Evolutionary conservation across 1,140 invertebrate species (phyloP).

Genomic region (Orussus abietinus): DNA sequence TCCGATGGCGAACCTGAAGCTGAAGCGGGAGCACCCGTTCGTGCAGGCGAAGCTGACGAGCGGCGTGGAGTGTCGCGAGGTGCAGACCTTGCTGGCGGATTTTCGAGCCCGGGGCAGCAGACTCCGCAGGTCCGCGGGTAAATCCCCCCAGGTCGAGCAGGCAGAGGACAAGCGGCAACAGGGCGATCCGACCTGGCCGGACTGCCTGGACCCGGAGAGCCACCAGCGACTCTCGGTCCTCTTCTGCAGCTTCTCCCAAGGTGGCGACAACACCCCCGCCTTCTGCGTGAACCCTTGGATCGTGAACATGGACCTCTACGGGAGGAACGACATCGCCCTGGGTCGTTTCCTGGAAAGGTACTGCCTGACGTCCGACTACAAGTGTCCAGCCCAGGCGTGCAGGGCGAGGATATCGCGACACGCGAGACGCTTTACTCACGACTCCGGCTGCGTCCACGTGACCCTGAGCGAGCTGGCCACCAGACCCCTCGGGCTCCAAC

Average conservation of each 20-base stretch:
- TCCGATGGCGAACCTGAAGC: conserved; percentile 22
- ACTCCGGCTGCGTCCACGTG: conserved; percentile 70
- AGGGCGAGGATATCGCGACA: conserved; percentile 85
- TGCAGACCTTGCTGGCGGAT: conserved; percentile 74
- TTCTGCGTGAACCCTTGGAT: conserved; percentile 90
- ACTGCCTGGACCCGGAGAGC: conserved; percentile 80
- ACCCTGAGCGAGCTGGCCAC: conserved; percentile 56
- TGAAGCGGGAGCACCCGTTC: conserved; percentile 66
- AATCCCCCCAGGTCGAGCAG: conserved; percentile 31
- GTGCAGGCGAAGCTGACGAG: conserved; percentile 65
- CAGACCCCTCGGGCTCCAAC: conserved; percentile 41
- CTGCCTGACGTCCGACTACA: conserved; percentile 80
- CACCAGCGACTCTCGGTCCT: conserved; percentile 88
- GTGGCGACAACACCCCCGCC: conserved; percentile 74
- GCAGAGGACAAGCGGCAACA: conserved; percentile 15
- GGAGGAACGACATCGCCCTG: conserved; percentile 88
- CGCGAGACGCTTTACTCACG: conserved; percentile 78
- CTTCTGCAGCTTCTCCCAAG: conserved; percentile 87
- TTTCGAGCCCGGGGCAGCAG: conserved; percentile 79
- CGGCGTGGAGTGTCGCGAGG: conserved; percentile 57
- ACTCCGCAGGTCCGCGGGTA: conserved; percentile 11
- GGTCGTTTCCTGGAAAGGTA: conserved; percentile 92
- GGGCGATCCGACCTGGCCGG: conserved; percentile 53
- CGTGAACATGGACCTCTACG: conserved; percentile 93
- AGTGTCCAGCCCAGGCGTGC: conserved; percentile 78